phyloP scores from a whole-genome alignment of 2,888 invertebrate species.

The Elgonia sp. region DNA sequence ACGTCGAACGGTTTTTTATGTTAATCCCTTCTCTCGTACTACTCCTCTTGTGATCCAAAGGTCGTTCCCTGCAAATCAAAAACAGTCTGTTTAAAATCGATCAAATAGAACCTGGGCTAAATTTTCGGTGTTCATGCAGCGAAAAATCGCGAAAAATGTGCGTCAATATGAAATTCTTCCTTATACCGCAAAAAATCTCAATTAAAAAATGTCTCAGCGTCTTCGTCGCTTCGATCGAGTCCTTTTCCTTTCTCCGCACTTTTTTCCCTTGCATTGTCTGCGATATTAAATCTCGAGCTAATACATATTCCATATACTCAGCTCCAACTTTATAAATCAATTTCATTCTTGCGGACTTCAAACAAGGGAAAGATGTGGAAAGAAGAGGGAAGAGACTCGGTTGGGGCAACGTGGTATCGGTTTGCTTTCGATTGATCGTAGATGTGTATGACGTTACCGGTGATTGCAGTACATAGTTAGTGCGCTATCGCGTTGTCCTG shows the following conservation, averaged over 20 bases:
- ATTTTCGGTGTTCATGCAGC: not conserved
- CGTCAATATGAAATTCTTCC: conserved; percentile 11
- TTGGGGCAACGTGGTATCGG: conserved; percentile 62
- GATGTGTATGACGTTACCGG: conserved; percentile 72
- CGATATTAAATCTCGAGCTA: conserved; percentile 47
- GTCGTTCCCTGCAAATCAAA: conserved; percentile 64
- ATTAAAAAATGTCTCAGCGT: conserved; percentile 34
- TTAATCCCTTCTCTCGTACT: conserved; percentile 67
- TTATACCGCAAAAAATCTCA: conserved; percentile 30
- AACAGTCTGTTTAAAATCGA: not conserved
- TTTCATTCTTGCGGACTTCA: conserved; percentile 39
- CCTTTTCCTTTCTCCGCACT: conserved; percentile 44
- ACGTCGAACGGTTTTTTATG: conserved; percentile 63
- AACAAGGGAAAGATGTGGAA: not conserved
- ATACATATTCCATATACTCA: conserved; percentile 36
- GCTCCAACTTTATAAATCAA: conserved; percentile 47
- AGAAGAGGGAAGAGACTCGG: conserved; percentile 1
- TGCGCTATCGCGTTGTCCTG: conserved; percentile 74
- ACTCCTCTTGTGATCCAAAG: conserved; percentile 58
- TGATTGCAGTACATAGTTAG: conserved; percentile 74
- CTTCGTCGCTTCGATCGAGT: conserved; percentile 26
- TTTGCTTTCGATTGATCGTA: conserved; percentile 70
- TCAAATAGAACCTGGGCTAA: not conserved
- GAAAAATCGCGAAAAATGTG: conserved; percentile 7
- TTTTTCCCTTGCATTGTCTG: conserved; percentile 25